Conservation (phyloP, 2,888 invertebrate genomes). For the Chaetogeoica ovagalla region DNA sequence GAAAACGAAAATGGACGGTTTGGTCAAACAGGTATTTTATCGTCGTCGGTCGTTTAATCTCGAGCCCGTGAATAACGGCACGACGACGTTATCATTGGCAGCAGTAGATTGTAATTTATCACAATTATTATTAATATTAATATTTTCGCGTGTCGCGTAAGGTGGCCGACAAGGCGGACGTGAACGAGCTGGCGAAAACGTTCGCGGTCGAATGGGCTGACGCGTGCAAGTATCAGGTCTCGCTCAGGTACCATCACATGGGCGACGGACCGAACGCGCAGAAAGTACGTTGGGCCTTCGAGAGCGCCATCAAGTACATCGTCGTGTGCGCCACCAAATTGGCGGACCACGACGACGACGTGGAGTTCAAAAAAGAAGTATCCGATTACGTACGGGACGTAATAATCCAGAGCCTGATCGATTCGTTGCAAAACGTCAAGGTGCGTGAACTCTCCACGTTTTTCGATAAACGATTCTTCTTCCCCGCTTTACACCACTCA, state of each 20-base stretch:
- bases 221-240: not conserved
- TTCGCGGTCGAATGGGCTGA: slow-evolving; percentile 30
- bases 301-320: slow-evolving; percentile 24
- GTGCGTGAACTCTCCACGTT: not conserved
- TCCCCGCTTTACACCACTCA: too few species aligned
- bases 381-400: not conserved
- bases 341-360: not conserved
- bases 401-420: slow-evolving; percentile 13
- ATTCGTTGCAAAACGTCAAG: slow-evolving; percentile 5
- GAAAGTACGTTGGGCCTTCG: slow-evolving; percentile 4
- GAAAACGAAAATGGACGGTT: slow-evolving; percentile 8
- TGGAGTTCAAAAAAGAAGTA: not conserved
- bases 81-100: too few species aligned
- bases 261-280: not conserved
- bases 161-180: not conserved
- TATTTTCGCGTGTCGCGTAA: not conserved
- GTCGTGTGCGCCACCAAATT: slow-evolving; percentile 6
- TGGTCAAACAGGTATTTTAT: slow-evolving; percentile 22
- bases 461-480: too few species aligned
- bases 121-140: too few species aligned
- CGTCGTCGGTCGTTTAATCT: not conserved
- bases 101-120: too few species aligned
- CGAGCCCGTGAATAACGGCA: too few species aligned
- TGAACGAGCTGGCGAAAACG: not conserved
- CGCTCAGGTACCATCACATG: slow-evolving; percentile 12